Evolutionary conservation across 2,888 invertebrate species (phyloP).

Genomic region (Polylopha cassiicola): DNA sequence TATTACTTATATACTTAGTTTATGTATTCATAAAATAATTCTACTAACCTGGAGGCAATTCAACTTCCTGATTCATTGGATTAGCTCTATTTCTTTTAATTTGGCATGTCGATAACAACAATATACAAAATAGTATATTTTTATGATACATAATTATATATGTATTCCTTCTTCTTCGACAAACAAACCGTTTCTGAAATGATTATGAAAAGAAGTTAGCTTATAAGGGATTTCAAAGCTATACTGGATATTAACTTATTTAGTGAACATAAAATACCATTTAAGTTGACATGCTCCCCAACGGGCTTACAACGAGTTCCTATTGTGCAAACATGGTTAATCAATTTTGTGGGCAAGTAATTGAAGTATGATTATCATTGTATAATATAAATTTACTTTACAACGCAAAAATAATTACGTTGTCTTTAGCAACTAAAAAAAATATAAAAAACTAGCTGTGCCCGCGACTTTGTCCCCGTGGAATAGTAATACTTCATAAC

Average conservation of each 20-base stretch:
- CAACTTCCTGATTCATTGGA: constrained; percentile 50
- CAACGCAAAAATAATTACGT: too few species aligned
- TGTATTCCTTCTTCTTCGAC: constrained; percentile 2
- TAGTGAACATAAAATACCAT: constrained; percentile 7
- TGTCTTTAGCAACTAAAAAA: too few species aligned
- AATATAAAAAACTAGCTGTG: too few species aligned
- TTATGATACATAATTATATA: neutral
- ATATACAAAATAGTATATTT: constrained; percentile 28
- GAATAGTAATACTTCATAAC: too few species aligned
- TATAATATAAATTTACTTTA: too few species aligned
- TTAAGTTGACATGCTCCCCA: constrained; percentile 9
- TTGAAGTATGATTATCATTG: too few species aligned
- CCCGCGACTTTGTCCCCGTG: too few species aligned
- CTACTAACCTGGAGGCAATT: constrained; percentile 51
- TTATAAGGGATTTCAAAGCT: constrained; percentile 12
- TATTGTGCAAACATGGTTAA: constrained; percentile 4
- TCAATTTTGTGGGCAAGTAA: constrained; percentile 3
- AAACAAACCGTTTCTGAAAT: neutral
- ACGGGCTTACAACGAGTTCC: constrained; percentile 5
- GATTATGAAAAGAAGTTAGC: neutral
- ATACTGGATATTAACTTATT: neutral
- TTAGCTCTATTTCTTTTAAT: constrained; percentile 39
- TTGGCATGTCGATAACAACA: constrained; percentile 38
- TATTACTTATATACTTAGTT: neutral
- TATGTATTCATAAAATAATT: neutral